These are phyloP conservation scores for Scolopax bukidnonensis DNA, from an alignment of 2,797 vertebrate species.

Conservation along the genomic window DNA sequence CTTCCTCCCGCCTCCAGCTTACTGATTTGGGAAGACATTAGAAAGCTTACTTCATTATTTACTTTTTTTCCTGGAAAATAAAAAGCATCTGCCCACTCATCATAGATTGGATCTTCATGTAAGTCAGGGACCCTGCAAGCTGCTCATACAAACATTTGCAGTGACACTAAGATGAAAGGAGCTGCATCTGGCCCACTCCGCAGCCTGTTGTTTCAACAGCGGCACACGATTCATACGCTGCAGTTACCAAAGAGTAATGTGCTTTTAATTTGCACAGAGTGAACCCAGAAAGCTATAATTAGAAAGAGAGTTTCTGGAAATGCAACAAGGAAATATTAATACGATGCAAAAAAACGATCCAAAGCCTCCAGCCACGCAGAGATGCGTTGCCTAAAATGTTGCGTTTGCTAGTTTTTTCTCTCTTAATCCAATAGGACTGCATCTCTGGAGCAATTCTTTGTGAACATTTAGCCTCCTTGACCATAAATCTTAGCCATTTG, in stretches of 20 bases:
- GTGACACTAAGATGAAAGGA: constrained; percentile 32
- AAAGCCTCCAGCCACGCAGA: neutral
- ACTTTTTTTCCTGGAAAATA: neutral
- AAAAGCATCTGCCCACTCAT: constrained; percentile 46
- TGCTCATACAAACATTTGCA: constrained; percentile 30
- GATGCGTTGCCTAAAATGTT: neutral
- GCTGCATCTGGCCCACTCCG: neutral
- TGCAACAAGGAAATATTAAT: constrained; percentile 42
- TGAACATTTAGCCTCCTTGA: constrained; percentile 42
- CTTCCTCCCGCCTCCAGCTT: neutral
- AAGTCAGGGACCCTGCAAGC: neutral
- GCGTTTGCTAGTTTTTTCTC: constrained; percentile 15
- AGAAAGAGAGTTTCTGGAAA: constrained; percentile 35
- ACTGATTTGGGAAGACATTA: constrained; percentile 8
- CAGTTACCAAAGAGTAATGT: neutral
- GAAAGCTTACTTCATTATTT: neutral
- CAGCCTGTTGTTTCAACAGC: constrained; percentile 8
- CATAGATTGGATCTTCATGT: neutral
- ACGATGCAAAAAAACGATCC: neutral
- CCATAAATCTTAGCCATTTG: constrained; percentile 63
- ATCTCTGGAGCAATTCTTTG: constrained; percentile 29
- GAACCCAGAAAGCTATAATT: constrained; percentile 13
- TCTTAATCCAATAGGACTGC: constrained; percentile 52
- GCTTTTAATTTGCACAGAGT: constrained; percentile 11
- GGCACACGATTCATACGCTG: neutral